Base-by-base conservation (phyloP, 2,888 invertebrate species). In the Phyllotreta cruciferae region DNA sequence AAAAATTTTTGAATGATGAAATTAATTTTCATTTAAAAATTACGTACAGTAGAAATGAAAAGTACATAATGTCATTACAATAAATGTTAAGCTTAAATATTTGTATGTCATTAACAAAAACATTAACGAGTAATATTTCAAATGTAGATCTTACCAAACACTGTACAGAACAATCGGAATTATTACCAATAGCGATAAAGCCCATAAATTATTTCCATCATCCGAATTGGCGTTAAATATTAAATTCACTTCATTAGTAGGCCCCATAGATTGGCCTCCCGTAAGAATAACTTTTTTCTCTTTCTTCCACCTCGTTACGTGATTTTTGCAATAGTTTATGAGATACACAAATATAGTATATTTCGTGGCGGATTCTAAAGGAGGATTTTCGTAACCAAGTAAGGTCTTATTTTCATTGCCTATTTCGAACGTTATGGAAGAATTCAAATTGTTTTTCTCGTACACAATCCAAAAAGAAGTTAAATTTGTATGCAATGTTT, bases 331-430 rank as follows among this genome's bases (percentile, higher is more conserved):
- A 9, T 53, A 36, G 24, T 71, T 72, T 6, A 63, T 39, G 6
- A 71, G 13, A 10, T 68, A 47, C 2, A 71, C 9, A 2, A 41
- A 11, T 2, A 71, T 42, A n/a, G 37, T 45, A 13, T 71, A 68
- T 36, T 60, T 63, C 5, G 54, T 68, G n/a, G 56, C 67, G 24
- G 62, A 44, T 13, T 66, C 41, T 9, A 73, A 62, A 10, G 63
- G 61, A 3, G 49, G 56, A 55, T 74, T n/a, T n/a, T 70, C 1
- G 57, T 24, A n/a, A n/a, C n/a, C 24, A 24, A 24, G 24, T 4
- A 1, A 24, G 24, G 49, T 56, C 8, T 37, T 7, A 34, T 14
- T 50, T 5, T 56, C 67, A n/a, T 10, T 36, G 37, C 60, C 60
- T 42, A 65, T 63, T 9, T 3, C 14, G 37, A 61, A 58, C 10